phyloP scores from a whole-genome alignment of 2,113 vertebrate species.

The Anser brachyrhynchus region DNA sequence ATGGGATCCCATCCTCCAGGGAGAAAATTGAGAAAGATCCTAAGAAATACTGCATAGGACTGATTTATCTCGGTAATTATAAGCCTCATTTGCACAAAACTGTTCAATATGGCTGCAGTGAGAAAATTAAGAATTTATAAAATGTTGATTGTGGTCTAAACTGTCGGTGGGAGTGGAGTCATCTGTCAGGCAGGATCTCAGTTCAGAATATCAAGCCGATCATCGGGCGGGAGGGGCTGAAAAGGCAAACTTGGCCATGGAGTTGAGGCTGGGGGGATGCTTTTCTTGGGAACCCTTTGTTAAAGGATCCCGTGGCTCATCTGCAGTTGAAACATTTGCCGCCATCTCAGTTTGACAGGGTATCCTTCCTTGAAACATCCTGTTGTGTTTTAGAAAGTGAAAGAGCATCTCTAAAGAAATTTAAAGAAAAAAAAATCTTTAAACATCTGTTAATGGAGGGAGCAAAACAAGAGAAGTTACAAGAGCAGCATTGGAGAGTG shows the following conservation, averaged over 20 bases:
- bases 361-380: neutral
- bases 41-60: constrained; percentile 74
- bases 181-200: constrained; percentile 34
- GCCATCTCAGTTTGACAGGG: neutral
- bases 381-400: neutral
- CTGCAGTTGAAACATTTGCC: neutral
- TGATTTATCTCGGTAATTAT: constrained; percentile 80
- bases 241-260: constrained; percentile 10
- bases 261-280: neutral
- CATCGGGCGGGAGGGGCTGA: constrained; percentile 1
- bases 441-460: neutral
- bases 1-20: constrained; percentile 78
- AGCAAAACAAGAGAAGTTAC: neutral
- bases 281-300: neutral
- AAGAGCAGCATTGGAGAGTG: neutral
- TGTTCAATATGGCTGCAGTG: constrained; percentile 64
- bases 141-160: constrained; percentile 67
- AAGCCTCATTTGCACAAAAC: constrained; percentile 71
- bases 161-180: constrained; percentile 23
- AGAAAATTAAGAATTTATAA: constrained; percentile 74
- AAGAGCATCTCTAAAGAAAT: neutral
- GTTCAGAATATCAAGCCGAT: constrained; percentile 46
- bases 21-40: constrained; percentile 74
- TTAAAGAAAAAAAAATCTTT: neutral
- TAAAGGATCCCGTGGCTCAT: neutral